Conservation (phyloP, 2,888 invertebrate genomes). For the Hyppa rectilinea region DNA sequence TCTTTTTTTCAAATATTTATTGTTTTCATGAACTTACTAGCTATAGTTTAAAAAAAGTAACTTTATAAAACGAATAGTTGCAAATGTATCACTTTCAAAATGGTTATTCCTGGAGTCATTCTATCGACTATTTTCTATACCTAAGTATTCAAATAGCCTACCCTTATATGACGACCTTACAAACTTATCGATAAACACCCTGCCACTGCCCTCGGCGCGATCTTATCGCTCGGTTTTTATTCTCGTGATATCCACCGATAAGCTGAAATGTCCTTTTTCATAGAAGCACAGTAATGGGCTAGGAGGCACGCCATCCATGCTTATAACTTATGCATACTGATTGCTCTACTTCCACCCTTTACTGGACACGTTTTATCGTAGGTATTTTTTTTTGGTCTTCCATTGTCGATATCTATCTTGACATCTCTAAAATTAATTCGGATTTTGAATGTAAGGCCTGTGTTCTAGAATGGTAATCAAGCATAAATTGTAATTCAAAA, state of each 20-base stretch:
- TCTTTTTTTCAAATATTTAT: neutral
- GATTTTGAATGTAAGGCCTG: slow-evolving; percentile 15
- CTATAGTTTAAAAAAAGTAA: too few relatives aligned
- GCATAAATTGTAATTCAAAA: neutral
- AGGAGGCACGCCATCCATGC: slow-evolving; percentile 85
- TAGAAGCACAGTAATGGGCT: slow-evolving; percentile 89
- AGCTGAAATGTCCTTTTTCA: slow-evolving; percentile 90
- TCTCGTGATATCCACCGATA: slow-evolving; percentile 90
- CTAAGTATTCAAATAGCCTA: slow-evolving; percentile 12
- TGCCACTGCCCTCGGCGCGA: slow-evolving; percentile 72
- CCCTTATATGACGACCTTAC: slow-evolving; percentile 39
- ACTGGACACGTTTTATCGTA: slow-evolving; percentile 72
- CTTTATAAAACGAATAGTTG: neutral
- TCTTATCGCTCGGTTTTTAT: slow-evolving; percentile 89
- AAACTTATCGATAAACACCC: slow-evolving; percentile 51
- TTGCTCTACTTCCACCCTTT: slow-evolving; percentile 87
- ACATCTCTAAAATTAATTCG: slow-evolving; percentile 59
- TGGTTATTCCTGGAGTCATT: neutral
- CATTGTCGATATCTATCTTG: slow-evolving; percentile 64
- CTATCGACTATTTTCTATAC: slow-evolving; percentile 25
- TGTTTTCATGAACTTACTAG: too few relatives aligned
- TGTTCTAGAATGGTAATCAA: slow-evolving; percentile 31
- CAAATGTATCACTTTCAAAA: neutral
- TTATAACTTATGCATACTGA: slow-evolving; percentile 90
- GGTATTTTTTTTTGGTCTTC: slow-evolving; percentile 67